phyloP scores from a whole-genome alignment of 2,113 vertebrate species.

The Gobius niger region DNA sequence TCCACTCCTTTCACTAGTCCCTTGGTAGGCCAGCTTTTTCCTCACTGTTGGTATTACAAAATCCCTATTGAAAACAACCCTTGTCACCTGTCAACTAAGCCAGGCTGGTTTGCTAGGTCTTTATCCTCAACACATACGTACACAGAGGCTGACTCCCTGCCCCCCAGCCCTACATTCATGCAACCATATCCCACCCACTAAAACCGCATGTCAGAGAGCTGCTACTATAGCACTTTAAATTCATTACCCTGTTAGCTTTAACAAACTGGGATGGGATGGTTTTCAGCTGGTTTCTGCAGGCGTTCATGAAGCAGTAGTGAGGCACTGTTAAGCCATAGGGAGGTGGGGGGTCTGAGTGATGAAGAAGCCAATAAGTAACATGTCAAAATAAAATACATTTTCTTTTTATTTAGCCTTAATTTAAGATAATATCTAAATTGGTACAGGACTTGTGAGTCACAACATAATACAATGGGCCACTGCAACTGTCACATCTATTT shows the following conservation, averaged over 20 bases:
- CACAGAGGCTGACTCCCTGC: conserved; percentile 66
- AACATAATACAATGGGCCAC: too few species aligned
- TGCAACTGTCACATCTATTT: too few species aligned
- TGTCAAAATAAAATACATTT: background rate
- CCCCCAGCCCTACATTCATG: conserved; percentile 66
- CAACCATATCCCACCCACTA: conserved; percentile 70
- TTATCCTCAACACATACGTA: conserved; percentile 79
- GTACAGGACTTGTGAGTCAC: too few species aligned
- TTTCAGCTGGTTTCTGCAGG: conserved; percentile 46
- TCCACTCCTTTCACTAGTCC: conserved; percentile 77
- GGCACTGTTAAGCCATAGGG: conserved; percentile 28
- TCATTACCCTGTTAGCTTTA: conserved; percentile 79
- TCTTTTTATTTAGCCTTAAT: too few species aligned
- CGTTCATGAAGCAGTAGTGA: conserved; percentile 25
- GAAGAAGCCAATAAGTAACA: background rate
- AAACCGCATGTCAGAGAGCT: conserved; percentile 78
- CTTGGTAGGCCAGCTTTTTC: conserved; percentile 76
- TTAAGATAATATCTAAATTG: too few species aligned
- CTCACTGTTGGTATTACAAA: conserved; percentile 85
- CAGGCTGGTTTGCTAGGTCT: conserved; percentile 82
- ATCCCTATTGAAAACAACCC: conserved; percentile 83
- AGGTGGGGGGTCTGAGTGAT: conserved; percentile 31
- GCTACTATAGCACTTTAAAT: conserved; percentile 82
- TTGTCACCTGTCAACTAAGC: conserved; percentile 87
- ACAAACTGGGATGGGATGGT: conserved; percentile 64